phyloP scores from a whole-genome alignment of 2,888 invertebrate genomes.

The Apodemia mormo region DNA sequence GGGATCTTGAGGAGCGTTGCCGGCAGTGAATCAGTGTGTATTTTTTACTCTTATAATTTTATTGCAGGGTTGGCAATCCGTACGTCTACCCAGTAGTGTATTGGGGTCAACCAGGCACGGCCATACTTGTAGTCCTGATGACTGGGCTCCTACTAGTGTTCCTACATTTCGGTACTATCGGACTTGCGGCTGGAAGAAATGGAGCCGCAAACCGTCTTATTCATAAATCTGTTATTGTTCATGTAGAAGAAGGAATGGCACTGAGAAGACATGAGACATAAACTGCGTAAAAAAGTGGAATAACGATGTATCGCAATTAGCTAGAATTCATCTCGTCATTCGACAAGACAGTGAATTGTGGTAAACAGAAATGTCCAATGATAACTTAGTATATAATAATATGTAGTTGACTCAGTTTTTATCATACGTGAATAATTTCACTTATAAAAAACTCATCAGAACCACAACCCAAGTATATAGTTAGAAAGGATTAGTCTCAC shows the following conservation, averaged over 20 bases:
- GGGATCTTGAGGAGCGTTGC: too few relatives aligned
- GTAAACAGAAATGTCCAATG: neutral
- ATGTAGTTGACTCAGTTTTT: too few relatives aligned
- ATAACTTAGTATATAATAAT: too few relatives aligned
- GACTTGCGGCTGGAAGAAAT: constrained; percentile 77
- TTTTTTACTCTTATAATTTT: constrained; percentile 11
- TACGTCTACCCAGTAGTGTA: constrained; percentile 89
- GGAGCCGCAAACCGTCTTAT: constrained; percentile 46
- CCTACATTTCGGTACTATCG: constrained; percentile 82
- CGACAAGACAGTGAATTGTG: neutral
- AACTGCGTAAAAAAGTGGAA: neutral
- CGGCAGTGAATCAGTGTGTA: too few relatives aligned
- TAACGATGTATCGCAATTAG: neutral
- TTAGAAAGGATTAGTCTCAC: too few relatives aligned
- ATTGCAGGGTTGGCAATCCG: constrained; percentile 81
- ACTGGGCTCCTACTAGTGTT: constrained; percentile 84
- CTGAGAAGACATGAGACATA: constrained; percentile 44
- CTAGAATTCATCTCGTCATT: neutral
- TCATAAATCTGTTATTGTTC: constrained; percentile 43
- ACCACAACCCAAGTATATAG: too few relatives aligned
- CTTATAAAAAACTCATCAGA: too few relatives aligned
- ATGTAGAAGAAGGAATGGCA: constrained; percentile 51
- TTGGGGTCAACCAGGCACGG: constrained; percentile 85
- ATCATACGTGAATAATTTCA: too few relatives aligned
- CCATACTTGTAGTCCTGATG: constrained; percentile 82